Evolutionary conservation across 2,113 vertebrate species (phyloP).

Genomic region (Megaceryle maxima): DNA sequence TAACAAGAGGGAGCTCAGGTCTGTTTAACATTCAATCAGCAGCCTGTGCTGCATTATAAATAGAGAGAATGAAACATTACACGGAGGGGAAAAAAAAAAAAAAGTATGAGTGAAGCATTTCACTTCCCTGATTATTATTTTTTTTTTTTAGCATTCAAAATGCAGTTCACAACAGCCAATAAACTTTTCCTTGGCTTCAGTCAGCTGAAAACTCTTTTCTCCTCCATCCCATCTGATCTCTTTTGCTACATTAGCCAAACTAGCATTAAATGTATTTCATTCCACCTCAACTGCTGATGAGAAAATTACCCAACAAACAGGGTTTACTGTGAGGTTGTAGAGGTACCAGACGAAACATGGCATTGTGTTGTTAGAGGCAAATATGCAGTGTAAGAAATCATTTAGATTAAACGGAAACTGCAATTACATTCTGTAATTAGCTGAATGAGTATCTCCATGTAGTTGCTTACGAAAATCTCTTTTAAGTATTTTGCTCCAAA

Average conservation of each 20-base stretch:
- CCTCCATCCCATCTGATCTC: background rate
- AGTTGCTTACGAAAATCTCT: background rate
- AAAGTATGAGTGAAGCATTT: background rate
- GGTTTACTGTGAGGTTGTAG: background rate
- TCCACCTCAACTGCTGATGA: background rate
- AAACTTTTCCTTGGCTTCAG: background rate
- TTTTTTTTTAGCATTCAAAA: slow-evolving; percentile 5
- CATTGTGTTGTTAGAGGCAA: background rate
- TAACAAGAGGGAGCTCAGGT: slow-evolving; percentile 35
- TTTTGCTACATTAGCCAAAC: background rate
- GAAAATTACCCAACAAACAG: background rate
- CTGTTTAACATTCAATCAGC: slow-evolving; percentile 31
- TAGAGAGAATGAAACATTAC: background rate
- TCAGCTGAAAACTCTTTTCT: background rate
- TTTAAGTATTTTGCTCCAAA: background rate
- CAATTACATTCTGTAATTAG: background rate
- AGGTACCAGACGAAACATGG: background rate
- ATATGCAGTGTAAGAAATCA: background rate
- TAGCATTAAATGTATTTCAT: background rate
- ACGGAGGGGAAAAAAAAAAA: background rate
- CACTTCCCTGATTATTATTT: background rate
- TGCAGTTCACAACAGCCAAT: background rate
- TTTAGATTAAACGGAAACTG: background rate
- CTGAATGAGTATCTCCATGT: background rate
- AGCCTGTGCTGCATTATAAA: slow-evolving; percentile 7